Percentiles rank a stretch among this genome's conserved stretches.
phyloP scores from a whole-genome alignment of 2,113 vertebrate species.

The Chloropsis hardwickii region DNA sequence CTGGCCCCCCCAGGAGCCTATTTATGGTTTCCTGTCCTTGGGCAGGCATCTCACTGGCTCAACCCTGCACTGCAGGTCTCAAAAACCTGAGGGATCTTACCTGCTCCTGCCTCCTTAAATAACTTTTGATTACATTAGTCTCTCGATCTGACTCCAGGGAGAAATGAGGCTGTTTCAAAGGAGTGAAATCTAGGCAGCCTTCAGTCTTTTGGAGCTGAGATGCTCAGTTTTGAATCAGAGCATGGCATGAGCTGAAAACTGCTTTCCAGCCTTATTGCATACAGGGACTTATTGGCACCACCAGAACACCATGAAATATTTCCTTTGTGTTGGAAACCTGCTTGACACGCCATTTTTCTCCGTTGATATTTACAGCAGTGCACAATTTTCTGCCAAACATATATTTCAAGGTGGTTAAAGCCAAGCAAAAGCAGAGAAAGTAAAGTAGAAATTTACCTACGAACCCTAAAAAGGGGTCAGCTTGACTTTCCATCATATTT shows the following conservation, averaged over 20 bases:
- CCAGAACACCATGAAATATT: neutral
- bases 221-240: neutral
- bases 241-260: neutral
- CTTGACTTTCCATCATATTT: conserved; percentile 53
- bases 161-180: neutral
- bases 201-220: neutral
- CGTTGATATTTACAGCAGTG: neutral
- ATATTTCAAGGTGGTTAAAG: neutral
- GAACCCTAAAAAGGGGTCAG: neutral
- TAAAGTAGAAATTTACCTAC: neutral
- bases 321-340: neutral
- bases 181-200: neutral
- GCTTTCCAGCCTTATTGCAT: neutral
- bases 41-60: neutral
- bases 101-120: neutral
- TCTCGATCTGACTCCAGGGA: neutral
- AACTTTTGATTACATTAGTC: neutral
- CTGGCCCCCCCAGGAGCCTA: neutral
- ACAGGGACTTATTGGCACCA: neutral
- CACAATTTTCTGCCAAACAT: neutral
- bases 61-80: neutral
- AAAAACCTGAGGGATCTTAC: neutral
- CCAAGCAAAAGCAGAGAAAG: neutral
- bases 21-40: neutral
- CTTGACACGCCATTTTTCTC: neutral